Percentiles rank a stretch among this genome's conserved stretches.
phyloP scores from a whole-genome alignment of 1,140 invertebrate genomes.

The Anastrepha ludens region DNA sequence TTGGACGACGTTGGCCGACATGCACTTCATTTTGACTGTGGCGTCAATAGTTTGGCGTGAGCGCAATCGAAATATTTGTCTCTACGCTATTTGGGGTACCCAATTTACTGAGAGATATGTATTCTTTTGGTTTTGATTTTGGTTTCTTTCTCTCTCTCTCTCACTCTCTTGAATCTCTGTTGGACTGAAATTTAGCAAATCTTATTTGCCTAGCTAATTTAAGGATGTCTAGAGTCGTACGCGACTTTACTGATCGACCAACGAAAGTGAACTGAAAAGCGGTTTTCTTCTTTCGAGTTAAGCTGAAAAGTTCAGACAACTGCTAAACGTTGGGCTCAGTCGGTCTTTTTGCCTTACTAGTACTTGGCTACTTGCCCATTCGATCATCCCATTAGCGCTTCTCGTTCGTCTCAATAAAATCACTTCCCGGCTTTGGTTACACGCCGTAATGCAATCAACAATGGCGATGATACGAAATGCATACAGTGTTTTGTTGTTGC shows the following conservation, averaged over 20 bases:
- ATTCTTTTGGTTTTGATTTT: not conserved
- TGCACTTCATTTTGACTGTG: not conserved
- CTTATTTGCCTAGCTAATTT: not conserved
- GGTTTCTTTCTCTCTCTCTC: not conserved
- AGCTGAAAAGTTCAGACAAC: constrained; percentile 54
- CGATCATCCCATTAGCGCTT: not conserved
- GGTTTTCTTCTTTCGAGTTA: constrained; percentile 57
- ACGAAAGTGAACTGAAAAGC: constrained; percentile 60
- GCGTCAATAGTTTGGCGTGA: not conserved
- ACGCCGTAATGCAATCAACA: constrained; percentile 1
- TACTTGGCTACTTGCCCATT: not conserved
- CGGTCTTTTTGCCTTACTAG: not conserved
- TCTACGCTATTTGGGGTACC: not conserved
- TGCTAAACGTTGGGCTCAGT: constrained; percentile 40
- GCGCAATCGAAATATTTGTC: not conserved
- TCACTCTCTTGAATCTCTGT: not conserved
- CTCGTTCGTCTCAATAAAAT: constrained; percentile 6
- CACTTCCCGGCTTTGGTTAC: constrained; percentile 27
- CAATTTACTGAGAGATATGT: not conserved
- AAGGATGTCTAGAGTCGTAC: constrained; percentile 65
- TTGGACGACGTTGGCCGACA: constrained; percentile 2
- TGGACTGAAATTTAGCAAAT: not conserved
- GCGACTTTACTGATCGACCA: constrained; percentile 62
- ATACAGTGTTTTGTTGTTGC: not conserved
- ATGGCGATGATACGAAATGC: constrained; percentile 36